A percentile compares a stretch with the other conserved stretches of the same genome.
Evolutionary conservation across 1,140 invertebrate genomes (phyloP).

Genomic region (Heliconius congener): DNA sequence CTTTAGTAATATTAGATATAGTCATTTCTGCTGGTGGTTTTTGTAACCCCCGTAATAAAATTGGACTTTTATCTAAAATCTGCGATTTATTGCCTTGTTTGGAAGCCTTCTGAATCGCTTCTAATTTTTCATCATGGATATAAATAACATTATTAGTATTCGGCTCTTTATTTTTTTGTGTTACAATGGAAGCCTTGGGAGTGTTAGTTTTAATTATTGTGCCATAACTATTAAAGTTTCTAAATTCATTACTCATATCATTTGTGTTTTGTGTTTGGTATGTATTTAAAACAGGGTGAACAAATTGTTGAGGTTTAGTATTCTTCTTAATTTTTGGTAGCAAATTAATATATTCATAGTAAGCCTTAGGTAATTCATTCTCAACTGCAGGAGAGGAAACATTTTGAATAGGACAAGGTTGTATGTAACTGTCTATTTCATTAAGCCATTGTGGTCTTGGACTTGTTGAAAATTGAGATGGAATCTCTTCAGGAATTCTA

Average conservation of each 20-base stretch:
- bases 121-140: neutral
- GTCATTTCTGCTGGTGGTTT: neutral
- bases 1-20: neutral
- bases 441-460: neutral
- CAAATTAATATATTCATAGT: neutral
- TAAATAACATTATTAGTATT: neutral
- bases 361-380: no score
- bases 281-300: neutral
- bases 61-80: neutral
- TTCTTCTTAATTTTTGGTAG: neutral
- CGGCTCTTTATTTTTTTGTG: neutral
- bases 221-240: neutral
- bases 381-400: neutral
- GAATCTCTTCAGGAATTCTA: neutral
- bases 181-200: neutral
- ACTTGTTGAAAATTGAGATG: neutral
- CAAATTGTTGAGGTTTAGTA: neutral
- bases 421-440: neutral
- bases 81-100: neutral
- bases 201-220: neutral
- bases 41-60: neutral
- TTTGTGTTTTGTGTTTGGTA: neutral
- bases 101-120: neutral
- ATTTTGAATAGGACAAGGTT: neutral
- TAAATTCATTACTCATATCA: neutral